Evolutionary conservation across 2,113 vertebrate genomes (phyloP).

Genomic region (Chrysemys picta): DNA sequence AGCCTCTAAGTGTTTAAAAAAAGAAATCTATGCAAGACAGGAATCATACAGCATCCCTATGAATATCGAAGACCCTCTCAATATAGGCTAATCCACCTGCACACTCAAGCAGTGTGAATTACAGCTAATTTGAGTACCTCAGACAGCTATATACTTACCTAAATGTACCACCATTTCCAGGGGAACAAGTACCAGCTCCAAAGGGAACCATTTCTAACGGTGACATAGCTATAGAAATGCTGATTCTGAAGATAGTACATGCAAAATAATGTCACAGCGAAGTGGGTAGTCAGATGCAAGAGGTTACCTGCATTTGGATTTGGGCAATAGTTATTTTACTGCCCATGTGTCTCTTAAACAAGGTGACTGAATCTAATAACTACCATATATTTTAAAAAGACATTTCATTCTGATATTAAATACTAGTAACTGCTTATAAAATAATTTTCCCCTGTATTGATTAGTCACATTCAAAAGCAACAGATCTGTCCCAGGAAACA

Average conservation of each 20-base stretch:
- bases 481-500: slow-evolving; percentile 14
- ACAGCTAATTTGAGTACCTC: not conserved
- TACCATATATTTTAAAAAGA: fast-evolving
- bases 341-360: not conserved
- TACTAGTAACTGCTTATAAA: slow-evolving; percentile 28
- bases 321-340: not conserved
- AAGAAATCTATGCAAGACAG: not conserved
- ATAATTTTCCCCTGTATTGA: slow-evolving; percentile 12
- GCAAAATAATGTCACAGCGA: slow-evolving; percentile 6
- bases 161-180: not conserved
- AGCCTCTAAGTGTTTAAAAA: not conserved
- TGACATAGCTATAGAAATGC: not conserved
- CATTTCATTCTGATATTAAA: slow-evolving; percentile 1
- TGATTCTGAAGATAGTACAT: slow-evolving; percentile 9
- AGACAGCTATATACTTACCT: slow-evolving; percentile 23
- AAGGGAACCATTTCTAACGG: not conserved
- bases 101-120: not conserved
- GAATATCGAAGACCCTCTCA: not conserved
- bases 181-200: not conserved
- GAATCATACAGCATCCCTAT: not conserved
- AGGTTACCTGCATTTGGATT: slow-evolving; percentile 44
- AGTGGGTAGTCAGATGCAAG: not conserved
- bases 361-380: not conserved
- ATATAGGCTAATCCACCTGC: not conserved
- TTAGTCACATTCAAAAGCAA: slow-evolving; percentile 51